Evolutionary conservation across 1,140 invertebrate genomes (phyloP), one percentile per base, ranked within the genome.

Genomic region (Neocloeon triangulifer): DNA sequence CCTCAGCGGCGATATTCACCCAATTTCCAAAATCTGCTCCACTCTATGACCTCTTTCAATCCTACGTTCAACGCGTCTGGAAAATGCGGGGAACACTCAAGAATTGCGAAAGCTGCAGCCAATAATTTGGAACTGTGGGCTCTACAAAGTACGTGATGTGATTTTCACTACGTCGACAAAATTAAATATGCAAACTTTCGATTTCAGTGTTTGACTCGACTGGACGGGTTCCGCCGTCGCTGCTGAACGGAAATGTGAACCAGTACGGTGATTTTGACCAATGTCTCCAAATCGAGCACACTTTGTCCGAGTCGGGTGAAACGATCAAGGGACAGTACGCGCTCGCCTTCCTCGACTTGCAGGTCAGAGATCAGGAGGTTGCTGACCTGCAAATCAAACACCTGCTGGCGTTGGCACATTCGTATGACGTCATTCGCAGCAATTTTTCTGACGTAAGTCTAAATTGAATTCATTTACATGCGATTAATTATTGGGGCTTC

Each of bases 261-360:
- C 65, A 69, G 32, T 51, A 61, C 5, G 66, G 66, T 7, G 66
- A 70, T 39, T 69, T 63, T 35, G 65, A 69, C 42, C 61, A 67
- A 38, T 70, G 66, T 39, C 23, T 69, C 26, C 44, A 43, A 27
- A 42, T 54, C 10, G 39, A 49, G n/a, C n/a, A n/a, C n/a, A n/a
- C n/a, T n/a, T n/a, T n/a, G n/a, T n/a, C n/a, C 19, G 51, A 45
- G 6, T 49, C 46, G 3, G 48, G 53, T 1, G 47, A 53, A 3
- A 50, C 46, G 12, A 53, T 69, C 9, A 49, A 44, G 2, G 67
- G 66, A 15, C 56, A 68, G 40, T 71, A 71, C 40, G 71, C 67
- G 37, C 48, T 72, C 30, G 55, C 59, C 9, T 66, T 60, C 40
- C 45, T 69, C 13, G 61, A 69, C 39, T 31, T 65, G 9, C 50